These are phyloP conservation scores for Pangasius sanitwongsei DNA, from an alignment of 2,797 vertebrate species.

Conservation along the genomic window DNA sequence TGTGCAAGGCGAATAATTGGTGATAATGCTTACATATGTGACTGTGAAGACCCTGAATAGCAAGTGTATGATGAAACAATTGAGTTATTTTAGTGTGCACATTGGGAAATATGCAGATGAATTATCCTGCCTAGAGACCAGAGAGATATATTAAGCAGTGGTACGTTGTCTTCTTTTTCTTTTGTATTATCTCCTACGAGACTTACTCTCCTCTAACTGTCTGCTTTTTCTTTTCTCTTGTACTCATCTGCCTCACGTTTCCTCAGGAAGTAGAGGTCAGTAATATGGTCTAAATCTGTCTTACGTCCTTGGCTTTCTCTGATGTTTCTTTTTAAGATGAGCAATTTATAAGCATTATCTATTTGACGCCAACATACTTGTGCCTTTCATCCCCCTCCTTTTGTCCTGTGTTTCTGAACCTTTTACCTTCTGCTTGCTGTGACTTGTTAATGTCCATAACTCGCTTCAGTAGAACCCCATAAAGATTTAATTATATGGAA, in stretches of 20 bases:
- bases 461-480: conserved; percentile 17
- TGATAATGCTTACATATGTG: conserved; percentile 36
- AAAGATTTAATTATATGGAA: neutral
- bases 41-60: conserved; percentile 29
- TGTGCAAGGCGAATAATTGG: conserved; percentile 26
- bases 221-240: conserved; percentile 61
- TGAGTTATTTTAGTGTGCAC: conserved; percentile 31
- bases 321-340: conserved; percentile 54
- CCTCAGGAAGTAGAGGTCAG: conserved; percentile 93
- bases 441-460: conserved; percentile 56
- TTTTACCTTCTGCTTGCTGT: conserved; percentile 38
- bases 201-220: conserved; percentile 65
- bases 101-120: conserved; percentile 33
- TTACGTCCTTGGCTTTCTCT: conserved; percentile 58
- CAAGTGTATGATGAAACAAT: conserved; percentile 41
- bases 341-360: conserved; percentile 31
- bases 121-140: conserved; percentile 46
- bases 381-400: neutral
- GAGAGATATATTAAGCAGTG: conserved; percentile 44
- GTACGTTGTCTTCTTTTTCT: conserved; percentile 40
- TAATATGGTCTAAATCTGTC: conserved; percentile 64
- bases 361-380: conserved; percentile 23
- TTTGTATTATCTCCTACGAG: conserved; percentile 46
- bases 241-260: conserved; percentile 59
- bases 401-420: conserved; percentile 16